Evolutionary conservation across 2,888 invertebrate species (phyloP), one percentile per base, ranked within the genome.

Genomic region (Caenorhabditis parvicauda): DNA sequence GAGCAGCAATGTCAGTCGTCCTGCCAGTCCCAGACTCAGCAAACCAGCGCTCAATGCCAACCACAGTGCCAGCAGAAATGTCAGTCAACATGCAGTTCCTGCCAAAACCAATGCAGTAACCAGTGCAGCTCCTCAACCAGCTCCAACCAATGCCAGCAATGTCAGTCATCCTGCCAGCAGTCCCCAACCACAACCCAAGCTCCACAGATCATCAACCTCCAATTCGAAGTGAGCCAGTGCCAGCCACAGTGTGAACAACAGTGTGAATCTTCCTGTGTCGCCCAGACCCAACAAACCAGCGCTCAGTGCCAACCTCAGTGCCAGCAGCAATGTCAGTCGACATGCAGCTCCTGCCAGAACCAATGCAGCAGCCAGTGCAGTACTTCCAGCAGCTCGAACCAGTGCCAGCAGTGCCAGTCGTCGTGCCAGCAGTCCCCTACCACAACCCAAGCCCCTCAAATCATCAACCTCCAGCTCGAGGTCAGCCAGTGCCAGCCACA

Each of bases 401-500:
- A 54, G 4, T 24, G 41, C 6, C 17, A 17, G 21, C 46, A 48
- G 42, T 55, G 55, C 44, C 44, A 47, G 46, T 54, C 59, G 42
- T 37, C 47, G 35, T 52, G 55, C 57, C 63, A 63, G 7, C 44
- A 19, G 22, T 12, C 22, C 28, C 21, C 29, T 32, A 27, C 57
- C 45, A 19, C 59, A 59, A 35, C 59, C 59, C 48, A 55, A 58
- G 39, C 46, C 59, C 12, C 48, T n/a, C 42, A 43, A 53, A 32
- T 21, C 9, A 17, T 39, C 44, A 65, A 24, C 62, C 56, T 51
- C 58, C 64, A 35, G 49, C 38, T n/a, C 28, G 54, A 17, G 43
- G 41, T 19, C 12, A 21, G 51, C 35, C 70, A 67, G 43, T 67
- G 70, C 53, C 58, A 59, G 41, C 61, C 68, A 42, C 61, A 59